Percentiles rank a stretch among this genome's conserved stretches.
Evolutionary conservation across 2,888 invertebrate genomes (phyloP).

Genomic region (Polylopha cassiicola): DNA sequence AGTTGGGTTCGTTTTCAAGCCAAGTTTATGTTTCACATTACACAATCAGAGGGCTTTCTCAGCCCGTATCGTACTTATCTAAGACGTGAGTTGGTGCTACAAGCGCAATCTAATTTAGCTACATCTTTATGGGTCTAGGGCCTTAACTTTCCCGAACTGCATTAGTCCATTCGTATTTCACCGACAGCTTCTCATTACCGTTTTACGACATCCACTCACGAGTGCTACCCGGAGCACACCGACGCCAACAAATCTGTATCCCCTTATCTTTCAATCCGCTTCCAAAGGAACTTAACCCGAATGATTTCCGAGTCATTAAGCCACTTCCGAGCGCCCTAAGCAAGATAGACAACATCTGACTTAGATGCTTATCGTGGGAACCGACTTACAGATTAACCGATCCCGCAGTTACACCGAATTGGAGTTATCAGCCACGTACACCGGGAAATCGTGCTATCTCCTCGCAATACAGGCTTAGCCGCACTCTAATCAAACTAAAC

Average conservation of each 20-base stretch:
- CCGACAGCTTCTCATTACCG: conserved; percentile 16
- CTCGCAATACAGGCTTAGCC: conserved; percentile 66
- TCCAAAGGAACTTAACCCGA: conserved; percentile 68
- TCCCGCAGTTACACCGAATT: conserved; percentile 60
- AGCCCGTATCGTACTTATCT: too few relatives aligned
- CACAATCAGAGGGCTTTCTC: too few relatives aligned
- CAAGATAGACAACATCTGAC: conserved; percentile 75
- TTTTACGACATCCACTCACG: conserved; percentile 28
- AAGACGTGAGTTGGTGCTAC: too few relatives aligned
- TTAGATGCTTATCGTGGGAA: conserved; percentile 71
- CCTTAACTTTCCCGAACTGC: conserved; percentile 23
- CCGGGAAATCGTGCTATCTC: conserved; percentile 74
- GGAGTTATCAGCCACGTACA: conserved; percentile 69
- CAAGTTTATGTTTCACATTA: too few relatives aligned
- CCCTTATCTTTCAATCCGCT: conserved; percentile 72
- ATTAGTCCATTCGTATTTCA: conserved; percentile 25
- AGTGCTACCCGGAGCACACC: conserved; percentile 37
- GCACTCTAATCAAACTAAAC: conserved; percentile 74
- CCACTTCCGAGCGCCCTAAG: conserved; percentile 67
- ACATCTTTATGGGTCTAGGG: conserved; percentile 6
- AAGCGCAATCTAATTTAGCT: neutral
- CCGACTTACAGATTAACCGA: conserved; percentile 68
- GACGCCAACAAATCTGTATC: conserved; percentile 71
- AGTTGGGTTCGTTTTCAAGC: too few relatives aligned
- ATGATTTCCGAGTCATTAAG: conserved; percentile 77